Evolutionary conservation across 2,113 vertebrate genomes (phyloP).

Genomic region (Brachypteracias leptosomus): DNA sequence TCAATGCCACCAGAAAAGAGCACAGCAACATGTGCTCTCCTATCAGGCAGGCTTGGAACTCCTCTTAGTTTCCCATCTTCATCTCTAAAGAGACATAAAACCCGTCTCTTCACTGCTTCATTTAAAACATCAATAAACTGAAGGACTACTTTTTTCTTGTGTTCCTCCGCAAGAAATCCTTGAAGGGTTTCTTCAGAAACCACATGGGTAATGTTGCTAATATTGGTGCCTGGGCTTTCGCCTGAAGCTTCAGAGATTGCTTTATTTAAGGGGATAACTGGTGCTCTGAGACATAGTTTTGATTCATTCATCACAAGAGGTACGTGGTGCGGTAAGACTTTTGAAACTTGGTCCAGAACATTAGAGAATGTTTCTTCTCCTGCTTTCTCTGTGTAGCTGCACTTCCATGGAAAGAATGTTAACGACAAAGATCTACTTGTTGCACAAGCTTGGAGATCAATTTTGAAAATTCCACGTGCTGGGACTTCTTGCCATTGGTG

Average conservation of each 20-base stretch:
- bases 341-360: conserved; percentile 29
- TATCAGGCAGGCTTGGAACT: background rate
- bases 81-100: conserved; percentile 72
- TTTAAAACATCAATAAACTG: conserved; percentile 80
- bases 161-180: conserved; percentile 65
- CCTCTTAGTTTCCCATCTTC: background rate
- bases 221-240: background rate
- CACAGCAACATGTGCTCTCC: conserved; percentile 78
- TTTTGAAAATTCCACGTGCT: conserved; percentile 84
- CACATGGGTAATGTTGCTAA: background rate
- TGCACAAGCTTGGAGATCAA: conserved; percentile 77
- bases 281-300: conserved; percentile 70
- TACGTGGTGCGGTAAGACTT: conserved; percentile 67
- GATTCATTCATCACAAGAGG: conserved; percentile 60
- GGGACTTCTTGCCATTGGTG: conserved; percentile 87
- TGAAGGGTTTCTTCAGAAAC: conserved; percentile 68
- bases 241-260: conserved; percentile 8
- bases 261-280: conserved; percentile 82
- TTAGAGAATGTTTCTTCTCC: background rate
- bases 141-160: conserved; percentile 61
- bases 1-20: conserved; percentile 96
- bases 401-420: conserved; percentile 83
- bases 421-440: conserved; percentile 65
- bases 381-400: background rate
- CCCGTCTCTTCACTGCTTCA: conserved; percentile 80